phyloP scores from a whole-genome alignment of 2,888 invertebrate genomes.

The Stenchaetothrips biformis region DNA sequence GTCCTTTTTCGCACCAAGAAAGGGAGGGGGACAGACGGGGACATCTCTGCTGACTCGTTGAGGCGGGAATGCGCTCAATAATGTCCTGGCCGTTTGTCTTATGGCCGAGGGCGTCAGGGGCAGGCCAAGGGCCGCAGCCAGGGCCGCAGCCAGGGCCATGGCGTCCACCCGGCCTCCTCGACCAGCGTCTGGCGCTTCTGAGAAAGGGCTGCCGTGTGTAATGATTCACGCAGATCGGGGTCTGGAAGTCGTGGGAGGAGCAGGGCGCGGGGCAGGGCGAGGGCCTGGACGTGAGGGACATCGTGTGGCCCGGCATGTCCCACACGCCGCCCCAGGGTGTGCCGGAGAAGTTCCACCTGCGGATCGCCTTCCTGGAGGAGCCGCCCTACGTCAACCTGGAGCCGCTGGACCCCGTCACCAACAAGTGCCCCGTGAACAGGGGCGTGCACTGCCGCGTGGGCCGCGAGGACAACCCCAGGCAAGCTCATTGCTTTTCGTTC shows the following conservation, averaged over 20 bases:
- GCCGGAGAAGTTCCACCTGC: constrained; percentile 91
- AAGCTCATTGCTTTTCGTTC: constrained; percentile 43
- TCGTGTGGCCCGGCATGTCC: constrained; percentile 93
- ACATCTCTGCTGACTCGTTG: not conserved
- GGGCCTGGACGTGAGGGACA: constrained; percentile 82
- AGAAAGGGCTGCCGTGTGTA: too few relatives aligned
- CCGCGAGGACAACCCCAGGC: constrained; percentile 75
- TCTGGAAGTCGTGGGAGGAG: constrained; percentile 81
- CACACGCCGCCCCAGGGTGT: constrained; percentile 94
- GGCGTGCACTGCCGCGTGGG: constrained; percentile 82
- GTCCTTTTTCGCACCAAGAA: not conserved
- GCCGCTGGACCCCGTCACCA: constrained; percentile 85
- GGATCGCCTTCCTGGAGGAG: constrained; percentile 87
- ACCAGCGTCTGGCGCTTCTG: too few relatives aligned
- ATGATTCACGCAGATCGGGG: constrained; percentile 62
- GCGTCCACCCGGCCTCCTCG: too few relatives aligned
- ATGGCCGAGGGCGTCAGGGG: not conserved
- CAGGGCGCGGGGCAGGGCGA: constrained; percentile 55
- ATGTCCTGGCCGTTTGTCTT: constrained; percentile 15
- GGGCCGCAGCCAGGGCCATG: too few relatives aligned
- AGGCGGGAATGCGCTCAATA: constrained; percentile 17
- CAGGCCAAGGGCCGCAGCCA: too few relatives aligned
- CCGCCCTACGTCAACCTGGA: constrained; percentile 91
- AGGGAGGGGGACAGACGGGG: not conserved
- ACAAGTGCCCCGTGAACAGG: constrained; percentile 80